Conservation (phyloP, 2,888 invertebrate genomes). For the Mechanitis mazaeus region DNA sequence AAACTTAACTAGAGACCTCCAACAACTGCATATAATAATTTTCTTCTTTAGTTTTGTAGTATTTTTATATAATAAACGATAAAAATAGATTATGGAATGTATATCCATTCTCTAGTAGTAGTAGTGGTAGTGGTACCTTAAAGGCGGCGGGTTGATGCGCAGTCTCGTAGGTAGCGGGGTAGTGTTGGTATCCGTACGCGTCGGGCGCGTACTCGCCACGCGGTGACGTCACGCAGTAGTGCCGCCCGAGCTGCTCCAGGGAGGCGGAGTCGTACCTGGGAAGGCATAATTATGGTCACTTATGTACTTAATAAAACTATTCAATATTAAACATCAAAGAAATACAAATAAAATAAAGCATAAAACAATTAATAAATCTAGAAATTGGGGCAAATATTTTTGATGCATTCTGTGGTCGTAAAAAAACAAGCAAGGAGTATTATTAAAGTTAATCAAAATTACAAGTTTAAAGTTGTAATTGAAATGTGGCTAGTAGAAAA, state of each 20-base stretch:
- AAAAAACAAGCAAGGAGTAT: too few species aligned
- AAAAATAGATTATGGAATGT: too few species aligned
- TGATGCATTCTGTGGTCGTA: too few species aligned
- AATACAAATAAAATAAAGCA: too few species aligned
- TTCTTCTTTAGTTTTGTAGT: background rate
- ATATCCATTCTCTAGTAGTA: too few species aligned
- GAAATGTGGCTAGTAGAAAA: too few species aligned
- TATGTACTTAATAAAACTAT: too few species aligned
- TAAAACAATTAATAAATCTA: too few species aligned
- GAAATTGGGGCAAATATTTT: too few species aligned
- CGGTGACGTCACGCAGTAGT: conserved; percentile 74
- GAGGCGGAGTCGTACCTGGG: conserved; percentile 69
- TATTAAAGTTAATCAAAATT: too few species aligned
- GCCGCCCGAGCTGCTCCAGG: conserved; percentile 65
- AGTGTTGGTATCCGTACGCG: conserved; percentile 69
- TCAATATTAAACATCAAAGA: too few species aligned
- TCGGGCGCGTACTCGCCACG: conserved; percentile 69
- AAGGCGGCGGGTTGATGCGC: conserved; percentile 52
- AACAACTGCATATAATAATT: background rate
- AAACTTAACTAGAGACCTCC: background rate
- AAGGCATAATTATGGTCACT: background rate
- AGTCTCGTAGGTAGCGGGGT: conserved; percentile 59
- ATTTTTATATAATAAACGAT: background rate
- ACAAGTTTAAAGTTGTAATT: too few species aligned
- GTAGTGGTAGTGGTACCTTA: conserved; percentile 41